Conservation (phyloP, 2,888 invertebrate species). For the Cryptocephalus primarius region DNA sequence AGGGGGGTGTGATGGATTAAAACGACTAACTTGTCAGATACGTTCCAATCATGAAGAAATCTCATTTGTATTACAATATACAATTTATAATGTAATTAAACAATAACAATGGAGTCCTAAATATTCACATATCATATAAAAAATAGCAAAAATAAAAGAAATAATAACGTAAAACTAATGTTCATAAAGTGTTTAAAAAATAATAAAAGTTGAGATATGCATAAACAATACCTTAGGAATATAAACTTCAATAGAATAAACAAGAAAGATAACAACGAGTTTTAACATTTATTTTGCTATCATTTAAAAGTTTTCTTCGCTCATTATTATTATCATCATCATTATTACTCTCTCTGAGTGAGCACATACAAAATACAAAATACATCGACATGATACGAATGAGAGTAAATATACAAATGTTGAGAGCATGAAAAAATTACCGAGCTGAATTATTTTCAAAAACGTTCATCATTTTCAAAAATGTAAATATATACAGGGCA, state of each 20-base stretch:
- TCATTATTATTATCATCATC: no score
- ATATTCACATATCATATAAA: constrained; percentile 28
- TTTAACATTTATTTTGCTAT: constrained; percentile 28
- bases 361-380: constrained; percentile 3
- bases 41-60: no score
- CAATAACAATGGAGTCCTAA: constrained; percentile 33
- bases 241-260: constrained; percentile 37
- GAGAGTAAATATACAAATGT: constrained; percentile 1
- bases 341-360: no score
- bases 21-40: no score
- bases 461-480: no score
- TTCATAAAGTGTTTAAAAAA: no score
- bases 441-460: no score
- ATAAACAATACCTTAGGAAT: constrained; percentile 31
- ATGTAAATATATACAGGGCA: no score
- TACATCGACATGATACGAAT: constrained; percentile 8
- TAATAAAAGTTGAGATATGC: constrained; percentile 1
- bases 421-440: no score
- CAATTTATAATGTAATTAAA: constrained; percentile 31
- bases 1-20: no score
- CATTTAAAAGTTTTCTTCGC: background rate
- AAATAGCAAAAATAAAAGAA: constrained; percentile 28
- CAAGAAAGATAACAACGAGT: constrained; percentile 35
- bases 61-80: constrained; percentile 19
- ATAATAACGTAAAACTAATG: constrained; percentile 1